Evolutionary conservation across 2,113 vertebrate species (phyloP), one percentile per base, ranked within the genome.

Genomic region (Halcyon senegalensis): DNA sequence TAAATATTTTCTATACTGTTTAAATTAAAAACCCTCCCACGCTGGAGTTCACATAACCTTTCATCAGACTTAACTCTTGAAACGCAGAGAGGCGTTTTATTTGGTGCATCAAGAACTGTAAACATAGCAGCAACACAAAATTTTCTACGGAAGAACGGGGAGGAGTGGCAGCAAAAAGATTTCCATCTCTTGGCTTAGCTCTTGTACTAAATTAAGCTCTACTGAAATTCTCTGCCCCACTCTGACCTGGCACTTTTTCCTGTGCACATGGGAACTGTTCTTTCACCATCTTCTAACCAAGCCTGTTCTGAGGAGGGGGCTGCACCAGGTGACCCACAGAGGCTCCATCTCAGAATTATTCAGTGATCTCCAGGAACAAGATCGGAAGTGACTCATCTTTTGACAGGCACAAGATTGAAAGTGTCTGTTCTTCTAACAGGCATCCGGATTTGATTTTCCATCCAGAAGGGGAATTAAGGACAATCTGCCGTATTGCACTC

Each of bases 1-100:
- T 69, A 62, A 93, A 46, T 69, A 79, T 81, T 87, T 93, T 66
- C 51, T 69, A 13, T 80, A 35, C 46, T 84, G 51, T 83, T 94
- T 48, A 76, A 90, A 31, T 86, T 80, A 62, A 87, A 72, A 77
- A 30, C 28, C 37, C n/a, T 74, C 77, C 46, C 19, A 12, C 24
- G 7, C 1, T 60, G 76, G 48, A 76, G 58, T 43, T 19, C 35
- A 21, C 3, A 1, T 58, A 44, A 59, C 85, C 35, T 37, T 74
- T 92, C 58, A 44, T 64, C 74, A 25, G 15, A 5, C 50, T 83
- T 37, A 79, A 82, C 59, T 86, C 48, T 0, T 89, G 43, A 58
- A 84, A 74, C 27, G 63, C 44, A 48, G 50, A 84, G n/a, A 59
- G 14, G 19, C 5, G 2, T 31, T 39, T 91, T 35, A n/a, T 20